phyloP scores from a whole-genome alignment of 2,888 invertebrate species.

The Aspidiotus destructor region DNA sequence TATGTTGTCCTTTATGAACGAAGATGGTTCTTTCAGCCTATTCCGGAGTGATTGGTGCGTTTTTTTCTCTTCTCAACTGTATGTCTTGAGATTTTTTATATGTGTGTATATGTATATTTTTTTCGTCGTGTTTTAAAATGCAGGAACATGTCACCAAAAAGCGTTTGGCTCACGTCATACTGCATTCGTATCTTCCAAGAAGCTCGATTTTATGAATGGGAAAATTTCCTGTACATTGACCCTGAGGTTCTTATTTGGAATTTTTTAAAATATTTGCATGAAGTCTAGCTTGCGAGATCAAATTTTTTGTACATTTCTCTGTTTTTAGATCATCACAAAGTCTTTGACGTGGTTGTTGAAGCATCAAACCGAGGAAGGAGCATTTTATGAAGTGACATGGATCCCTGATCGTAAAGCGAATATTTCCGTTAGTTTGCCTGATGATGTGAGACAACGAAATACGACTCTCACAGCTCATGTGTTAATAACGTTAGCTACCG shows the following conservation, averaged over 20 bases:
- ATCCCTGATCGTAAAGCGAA: slow-evolving; percentile 81
- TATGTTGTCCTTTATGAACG: slow-evolving; percentile 81
- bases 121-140: slow-evolving; percentile 36
- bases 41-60: slow-evolving; percentile 83
- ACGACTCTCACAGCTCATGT: slow-evolving; percentile 89
- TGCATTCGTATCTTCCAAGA: slow-evolving; percentile 80
- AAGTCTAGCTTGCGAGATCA: neutral
- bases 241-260: slow-evolving; percentile 54
- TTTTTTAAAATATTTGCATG: neutral
- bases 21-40: slow-evolving; percentile 80
- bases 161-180: slow-evolving; percentile 89
- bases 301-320: slow-evolving; percentile 31
- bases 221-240: slow-evolving; percentile 89
- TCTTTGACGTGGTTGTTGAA: slow-evolving; percentile 77
- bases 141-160: slow-evolving; percentile 73
- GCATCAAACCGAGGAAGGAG: slow-evolving; percentile 74
- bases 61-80: neutral
- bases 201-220: slow-evolving; percentile 94
- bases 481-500: slow-evolving; percentile 72
- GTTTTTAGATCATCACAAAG: slow-evolving; percentile 57
- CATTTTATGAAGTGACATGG: slow-evolving; percentile 83
- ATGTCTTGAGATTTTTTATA: no score
- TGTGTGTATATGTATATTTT: neutral
- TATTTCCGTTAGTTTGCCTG: slow-evolving; percentile 52
- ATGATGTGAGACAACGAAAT: slow-evolving; percentile 58